phyloP scores from a whole-genome alignment of 1,140 invertebrate genomes.

The Ooceraea biroi region DNA sequence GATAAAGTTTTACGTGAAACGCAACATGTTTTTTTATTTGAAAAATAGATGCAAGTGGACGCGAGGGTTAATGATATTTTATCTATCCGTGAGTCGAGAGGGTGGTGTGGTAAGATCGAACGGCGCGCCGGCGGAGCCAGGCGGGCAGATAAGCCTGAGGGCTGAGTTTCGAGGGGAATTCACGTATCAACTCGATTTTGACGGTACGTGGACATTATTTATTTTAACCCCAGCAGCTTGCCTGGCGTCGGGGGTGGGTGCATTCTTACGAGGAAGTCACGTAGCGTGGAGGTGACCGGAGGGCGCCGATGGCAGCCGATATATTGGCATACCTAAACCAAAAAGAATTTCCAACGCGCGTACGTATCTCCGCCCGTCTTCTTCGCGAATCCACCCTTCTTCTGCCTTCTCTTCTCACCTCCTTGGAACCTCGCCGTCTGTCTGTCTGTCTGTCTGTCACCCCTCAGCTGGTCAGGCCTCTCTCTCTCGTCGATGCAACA shows the following conservation, averaged over 20 bases:
- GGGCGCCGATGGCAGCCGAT: slow-evolving; percentile 82
- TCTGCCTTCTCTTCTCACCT: slow-evolving; percentile 55
- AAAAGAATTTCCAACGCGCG: slow-evolving; percentile 84
- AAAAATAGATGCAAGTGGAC: background rate
- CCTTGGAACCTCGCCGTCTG: slow-evolving; percentile 62
- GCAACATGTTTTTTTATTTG: background rate
- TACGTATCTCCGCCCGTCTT: slow-evolving; percentile 59
- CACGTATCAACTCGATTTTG: slow-evolving; percentile 70
- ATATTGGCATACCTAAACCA: slow-evolving; percentile 86
- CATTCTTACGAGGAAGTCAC: slow-evolving; percentile 84
- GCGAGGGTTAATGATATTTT: background rate
- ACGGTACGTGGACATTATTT: slow-evolving; percentile 79
- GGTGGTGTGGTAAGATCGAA: slow-evolving; percentile 10
- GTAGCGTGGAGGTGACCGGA: slow-evolving; percentile 78
- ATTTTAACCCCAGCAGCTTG: slow-evolving; percentile 75
- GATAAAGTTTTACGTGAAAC: background rate
- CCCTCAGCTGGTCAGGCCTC: slow-evolving; percentile 75
- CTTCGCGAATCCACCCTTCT: slow-evolving; percentile 52
- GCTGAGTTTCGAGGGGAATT: slow-evolving; percentile 52
- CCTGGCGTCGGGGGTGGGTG: slow-evolving; percentile 68
- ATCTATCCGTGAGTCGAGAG: slow-evolving; percentile 4
- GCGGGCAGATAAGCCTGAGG: background rate
- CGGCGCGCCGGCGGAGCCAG: background rate
- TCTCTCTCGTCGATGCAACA: slow-evolving; percentile 74
- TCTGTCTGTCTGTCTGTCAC: slow-evolving; percentile 71